A percentile compares a stretch with the other conserved stretches of the same genome.
These are phyloP conservation scores for Sakesphorus luctuosus DNA, from an alignment of 2,113 vertebrate genomes.

Conservation along the genomic window DNA sequence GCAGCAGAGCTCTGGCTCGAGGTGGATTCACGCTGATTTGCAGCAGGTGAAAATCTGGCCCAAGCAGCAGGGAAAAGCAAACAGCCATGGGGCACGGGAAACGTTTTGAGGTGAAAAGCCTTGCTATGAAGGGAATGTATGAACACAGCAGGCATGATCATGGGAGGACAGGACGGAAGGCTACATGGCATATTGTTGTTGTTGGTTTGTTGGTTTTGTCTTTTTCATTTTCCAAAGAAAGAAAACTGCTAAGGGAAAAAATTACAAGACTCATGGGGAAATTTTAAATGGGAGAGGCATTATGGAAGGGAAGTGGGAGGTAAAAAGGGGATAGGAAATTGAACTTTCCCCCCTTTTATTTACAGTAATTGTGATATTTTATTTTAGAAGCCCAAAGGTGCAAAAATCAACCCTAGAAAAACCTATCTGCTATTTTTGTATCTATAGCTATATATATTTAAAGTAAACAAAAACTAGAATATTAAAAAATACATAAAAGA, in stretches of 20 bases:
- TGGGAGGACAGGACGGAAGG: not conserved
- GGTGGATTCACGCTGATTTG: constrained; percentile 5
- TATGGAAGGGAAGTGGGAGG: not conserved
- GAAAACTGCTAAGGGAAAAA: not conserved
- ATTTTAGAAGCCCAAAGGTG: constrained; percentile 68
- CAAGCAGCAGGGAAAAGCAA: constrained; percentile 22
- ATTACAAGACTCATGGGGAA: not conserved
- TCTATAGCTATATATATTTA: constrained; percentile 65
- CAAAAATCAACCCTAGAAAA: constrained; percentile 70
- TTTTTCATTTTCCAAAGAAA: constrained; percentile 13
- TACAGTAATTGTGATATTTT: constrained; percentile 42
- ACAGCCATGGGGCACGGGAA: not conserved
- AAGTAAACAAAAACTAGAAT: constrained; percentile 1
- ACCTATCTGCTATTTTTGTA: constrained; percentile 71
- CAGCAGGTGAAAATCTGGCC: constrained; percentile 36
- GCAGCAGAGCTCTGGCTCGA: constrained; percentile 14
- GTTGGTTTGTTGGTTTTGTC: not conserved
- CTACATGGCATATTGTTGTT: not conserved
- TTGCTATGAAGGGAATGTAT: constrained; percentile 13
- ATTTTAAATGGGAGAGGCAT: not conserved
- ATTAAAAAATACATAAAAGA: constrained; percentile 16
- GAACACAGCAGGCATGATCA: not conserved
- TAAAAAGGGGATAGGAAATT: not conserved
- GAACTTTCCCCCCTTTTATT: not conserved
- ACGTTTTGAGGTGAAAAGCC: constrained; percentile 25